phyloP scores from a whole-genome alignment of 2,888 invertebrate genomes.

The Mactromeris polynyma region DNA sequence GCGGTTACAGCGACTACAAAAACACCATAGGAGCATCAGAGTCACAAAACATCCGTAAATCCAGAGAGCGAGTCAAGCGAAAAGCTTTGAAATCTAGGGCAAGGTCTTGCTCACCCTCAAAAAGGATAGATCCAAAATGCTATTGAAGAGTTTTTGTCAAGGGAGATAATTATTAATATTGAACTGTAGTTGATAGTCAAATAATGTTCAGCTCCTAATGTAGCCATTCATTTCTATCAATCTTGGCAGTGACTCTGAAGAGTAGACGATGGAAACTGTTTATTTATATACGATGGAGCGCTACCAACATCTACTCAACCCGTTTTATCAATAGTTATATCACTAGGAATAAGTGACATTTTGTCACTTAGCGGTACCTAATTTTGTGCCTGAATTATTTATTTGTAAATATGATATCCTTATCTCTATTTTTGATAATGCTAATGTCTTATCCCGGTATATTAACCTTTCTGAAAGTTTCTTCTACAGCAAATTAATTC shows the following conservation, averaged over 20 bases:
- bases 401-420: not conserved
- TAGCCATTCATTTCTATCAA: conserved; percentile 31
- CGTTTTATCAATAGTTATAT: not conserved
- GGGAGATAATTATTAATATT: conserved; percentile 1
- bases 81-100: conserved; percentile 78
- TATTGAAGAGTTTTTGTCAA: conserved; percentile 74
- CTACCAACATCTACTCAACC: not conserved
- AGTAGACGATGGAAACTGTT: conserved; percentile 19
- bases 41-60: conserved; percentile 72
- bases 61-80: conserved; percentile 75
- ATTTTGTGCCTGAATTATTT: not conserved
- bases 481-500: not conserved
- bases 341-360: not conserved
- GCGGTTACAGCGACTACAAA: conserved; percentile 78
- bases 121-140: conserved; percentile 80
- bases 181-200: conserved; percentile 8
- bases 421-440: not conserved
- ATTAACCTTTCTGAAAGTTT: not conserved
- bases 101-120: conserved; percentile 82
- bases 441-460: not conserved
- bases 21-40: conserved; percentile 66
- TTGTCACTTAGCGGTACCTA: not conserved
- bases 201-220: conserved; percentile 12
- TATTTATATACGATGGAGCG: not conserved
- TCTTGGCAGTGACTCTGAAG: conserved; percentile 45